Conservation (phyloP, 2,797 vertebrate species). For the Australoheros facetus region DNA sequence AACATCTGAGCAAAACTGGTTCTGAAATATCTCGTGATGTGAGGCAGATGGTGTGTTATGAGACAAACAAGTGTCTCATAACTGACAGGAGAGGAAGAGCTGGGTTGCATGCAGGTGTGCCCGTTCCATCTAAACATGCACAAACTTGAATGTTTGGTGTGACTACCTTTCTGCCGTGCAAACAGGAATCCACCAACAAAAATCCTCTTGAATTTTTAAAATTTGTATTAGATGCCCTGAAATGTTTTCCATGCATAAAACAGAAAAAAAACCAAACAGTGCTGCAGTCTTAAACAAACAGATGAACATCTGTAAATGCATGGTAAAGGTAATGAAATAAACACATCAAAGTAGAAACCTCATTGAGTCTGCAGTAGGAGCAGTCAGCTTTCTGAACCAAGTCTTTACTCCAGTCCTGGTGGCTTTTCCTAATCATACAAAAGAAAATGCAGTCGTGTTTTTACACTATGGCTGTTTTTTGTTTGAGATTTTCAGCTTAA, state of each 20-base stretch:
- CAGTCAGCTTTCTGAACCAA: no score
- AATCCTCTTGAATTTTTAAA: no score
- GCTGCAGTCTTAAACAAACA: no score
- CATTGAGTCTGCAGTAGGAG: no score
- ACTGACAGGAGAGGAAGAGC: neutral
- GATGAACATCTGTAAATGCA: neutral
- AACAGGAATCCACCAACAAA: neutral
- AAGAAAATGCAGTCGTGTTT: neutral
- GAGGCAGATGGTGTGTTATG: neutral
- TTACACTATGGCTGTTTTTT: neutral
- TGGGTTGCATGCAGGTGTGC: neutral
- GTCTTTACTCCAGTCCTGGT: no score
- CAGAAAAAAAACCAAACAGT: no score
- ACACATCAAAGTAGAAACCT: neutral
- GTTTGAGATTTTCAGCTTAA: no score
- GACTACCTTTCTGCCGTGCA: neutral
- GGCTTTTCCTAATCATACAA: no score
- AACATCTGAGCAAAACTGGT: neutral
- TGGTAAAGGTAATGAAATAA: neutral
- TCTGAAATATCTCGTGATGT: neutral
- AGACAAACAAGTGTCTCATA: neutral
- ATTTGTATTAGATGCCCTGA: neutral
- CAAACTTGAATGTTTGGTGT: conserved; percentile 2
- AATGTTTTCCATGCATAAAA: neutral
- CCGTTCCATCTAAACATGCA: neutral